Base-by-base conservation (phyloP, 2,113 vertebrate genomes). In the Laticauda laticaudata region DNA sequence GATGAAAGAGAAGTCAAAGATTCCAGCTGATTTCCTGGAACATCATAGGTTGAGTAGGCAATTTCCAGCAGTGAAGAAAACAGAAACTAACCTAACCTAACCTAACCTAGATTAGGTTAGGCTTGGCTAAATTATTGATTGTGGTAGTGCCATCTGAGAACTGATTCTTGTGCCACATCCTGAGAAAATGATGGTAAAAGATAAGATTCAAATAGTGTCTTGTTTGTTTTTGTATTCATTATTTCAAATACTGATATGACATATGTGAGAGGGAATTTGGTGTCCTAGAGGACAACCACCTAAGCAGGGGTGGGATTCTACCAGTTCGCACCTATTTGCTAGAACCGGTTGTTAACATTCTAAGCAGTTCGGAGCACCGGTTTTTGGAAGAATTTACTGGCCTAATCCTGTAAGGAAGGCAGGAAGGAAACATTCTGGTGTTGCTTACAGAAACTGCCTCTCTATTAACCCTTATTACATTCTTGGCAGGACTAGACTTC, bases 31-130 rank as follows among this genome's bases (percentile, higher is more conserved):
- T 18, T 10, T 8, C 20, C 51, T 87, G 21, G 39, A 26, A 51
- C 9, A 48, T 24, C 4, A 86, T 87, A 6, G 3, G 86, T 23
- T 26, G 9, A 23, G n/a, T 10, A 64, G 34, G 5, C 85, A 87
- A 57, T 23, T 0, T 0, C 51, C 26, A 56, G 59, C 61, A 20
- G 14, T 53, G 29, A 45, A 51, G 45, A 39, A 15, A 57, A 39
- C 34, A 89, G 39, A 56, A n/a, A 12, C 12, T 1, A 39, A 75
- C n/a, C n/a, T 39, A 14, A 34, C 29, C 61, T 15, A n/a, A 14
- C 29, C 61, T 15, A n/a, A 14, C 26, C 1, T 64, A 57, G 56
- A 5, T 5, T 57, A 64, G 26, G 5, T 29, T 69, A 75, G 64
- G n/a, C 64, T 75, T 34, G 5, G 64, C 5, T 20, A 43, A 57